These are phyloP conservation scores for Ivindomyrus marchei DNA, from an alignment of 2,113 vertebrate species.

Conservation along the genomic window DNA sequence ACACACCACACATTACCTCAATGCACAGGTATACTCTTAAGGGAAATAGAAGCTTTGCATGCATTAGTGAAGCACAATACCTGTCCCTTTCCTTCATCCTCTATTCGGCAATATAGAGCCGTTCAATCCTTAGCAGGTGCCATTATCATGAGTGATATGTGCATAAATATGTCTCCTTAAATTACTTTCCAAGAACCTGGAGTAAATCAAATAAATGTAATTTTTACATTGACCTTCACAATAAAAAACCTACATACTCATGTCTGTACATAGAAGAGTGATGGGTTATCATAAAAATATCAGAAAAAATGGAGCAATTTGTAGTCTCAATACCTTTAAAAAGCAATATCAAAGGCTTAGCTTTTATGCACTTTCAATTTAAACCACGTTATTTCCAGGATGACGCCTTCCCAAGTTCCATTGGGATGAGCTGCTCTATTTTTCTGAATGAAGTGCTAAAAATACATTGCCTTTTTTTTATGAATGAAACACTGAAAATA, in stretches of 20 bases:
- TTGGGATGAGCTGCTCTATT: conserved; percentile 42
- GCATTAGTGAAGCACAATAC: neutral
- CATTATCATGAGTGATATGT: conserved; percentile 1
- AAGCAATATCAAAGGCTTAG: conserved; percentile 2
- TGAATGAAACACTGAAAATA: conserved; percentile 58
- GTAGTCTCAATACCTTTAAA: neutral
- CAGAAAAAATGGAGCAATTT: neutral
- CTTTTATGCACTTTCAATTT: conserved; percentile 28
- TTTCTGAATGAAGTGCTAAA: conserved; percentile 59
- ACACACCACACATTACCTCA: neutral
- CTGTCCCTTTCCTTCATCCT: neutral
- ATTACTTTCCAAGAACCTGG: neutral
- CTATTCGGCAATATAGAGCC: neutral
- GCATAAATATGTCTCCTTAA: neutral
- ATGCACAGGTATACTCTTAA: neutral
- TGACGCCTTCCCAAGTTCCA: conserved; percentile 43
- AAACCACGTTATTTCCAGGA: conserved; percentile 41
- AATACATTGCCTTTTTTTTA: conserved; percentile 48
- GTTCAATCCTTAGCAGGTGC: neutral
- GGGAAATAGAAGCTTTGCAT: too few species aligned
- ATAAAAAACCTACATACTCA: neutral
- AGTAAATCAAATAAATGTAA: conserved; percentile 1
- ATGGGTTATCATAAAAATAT: neutral
- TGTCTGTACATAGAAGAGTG: neutral
- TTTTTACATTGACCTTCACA: neutral